phyloP scores from a whole-genome alignment of 2,888 invertebrate genomes.

The Andrena minutula region DNA sequence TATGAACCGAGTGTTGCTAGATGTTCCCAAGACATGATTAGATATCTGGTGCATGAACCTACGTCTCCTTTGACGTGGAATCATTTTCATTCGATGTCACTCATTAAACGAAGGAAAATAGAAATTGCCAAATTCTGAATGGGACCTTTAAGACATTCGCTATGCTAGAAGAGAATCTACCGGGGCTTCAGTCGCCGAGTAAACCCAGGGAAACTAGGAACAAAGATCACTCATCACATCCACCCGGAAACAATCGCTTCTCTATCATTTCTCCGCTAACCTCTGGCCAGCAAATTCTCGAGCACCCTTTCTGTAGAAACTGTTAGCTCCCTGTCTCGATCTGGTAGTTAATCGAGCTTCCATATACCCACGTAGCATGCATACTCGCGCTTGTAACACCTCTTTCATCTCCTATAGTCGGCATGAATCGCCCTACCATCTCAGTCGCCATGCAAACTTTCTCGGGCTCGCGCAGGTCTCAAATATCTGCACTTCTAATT shows the following conservation, averaged over 20 bases:
- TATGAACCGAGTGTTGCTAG: conserved; percentile 28
- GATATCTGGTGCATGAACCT: conserved; percentile 56
- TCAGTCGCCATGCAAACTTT: conserved; percentile 12
- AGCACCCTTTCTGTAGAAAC: conserved; percentile 63
- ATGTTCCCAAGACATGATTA: conserved; percentile 42
- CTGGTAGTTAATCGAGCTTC: conserved; percentile 71
- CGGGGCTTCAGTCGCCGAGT: not conserved
- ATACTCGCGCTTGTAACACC: conserved; percentile 66
- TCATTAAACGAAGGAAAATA: not conserved
- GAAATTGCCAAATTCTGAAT: not conserved
- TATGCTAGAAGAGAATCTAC: not conserved
- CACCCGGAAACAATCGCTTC: conserved; percentile 54
- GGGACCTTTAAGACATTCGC: not conserved
- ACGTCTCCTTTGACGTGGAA: conserved; percentile 28
- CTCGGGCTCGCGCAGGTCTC: not conserved
- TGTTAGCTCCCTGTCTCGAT: conserved; percentile 56
- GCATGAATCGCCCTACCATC: conserved; percentile 56
- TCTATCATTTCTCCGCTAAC: conserved; percentile 49
- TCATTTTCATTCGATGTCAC: not conserved
- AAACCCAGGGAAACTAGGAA: conserved; percentile 3
- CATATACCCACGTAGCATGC: conserved; percentile 63
- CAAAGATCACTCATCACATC: conserved; percentile 47
- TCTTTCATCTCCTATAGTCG: conserved; percentile 52
- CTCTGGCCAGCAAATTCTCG: conserved; percentile 44
- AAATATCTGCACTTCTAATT: conserved; percentile 15